Percentiles rank a stretch among this genome's conserved stretches.
Conservation (phyloP, 2,888 invertebrate species). For the Seira ritae region DNA sequence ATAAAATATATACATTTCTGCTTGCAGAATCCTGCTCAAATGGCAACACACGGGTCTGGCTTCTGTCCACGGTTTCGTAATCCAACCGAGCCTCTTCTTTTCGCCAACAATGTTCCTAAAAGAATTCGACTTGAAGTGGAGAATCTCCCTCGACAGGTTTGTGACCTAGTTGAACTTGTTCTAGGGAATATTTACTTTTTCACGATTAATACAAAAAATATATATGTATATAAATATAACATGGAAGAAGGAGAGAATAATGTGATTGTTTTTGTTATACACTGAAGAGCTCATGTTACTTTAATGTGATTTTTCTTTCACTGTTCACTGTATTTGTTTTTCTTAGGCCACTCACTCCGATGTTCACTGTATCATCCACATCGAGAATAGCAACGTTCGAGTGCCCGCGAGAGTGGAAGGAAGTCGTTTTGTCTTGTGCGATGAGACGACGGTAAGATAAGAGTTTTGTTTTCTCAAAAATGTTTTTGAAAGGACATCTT, state of each 20-base stretch:
- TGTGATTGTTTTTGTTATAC: neutral
- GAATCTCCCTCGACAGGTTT: constrained; percentile 86
- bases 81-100: constrained; percentile 84
- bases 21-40: constrained; percentile 79
- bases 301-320: constrained; percentile 19
- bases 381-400: constrained; percentile 92
- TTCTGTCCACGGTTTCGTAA: constrained; percentile 90
- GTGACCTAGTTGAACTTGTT: constrained; percentile 76
- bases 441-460: constrained; percentile 86
- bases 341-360: constrained; percentile 86
- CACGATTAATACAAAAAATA: neutral
- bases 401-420: constrained; percentile 90
- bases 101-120: constrained; percentile 92
- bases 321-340: constrained; percentile 22
- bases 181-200: neutral
- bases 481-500: neutral
- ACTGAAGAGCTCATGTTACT: neutral
- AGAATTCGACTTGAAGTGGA: constrained; percentile 93
- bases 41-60: constrained; percentile 80
- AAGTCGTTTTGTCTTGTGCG: constrained; percentile 89
- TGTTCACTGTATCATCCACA: constrained; percentile 92
- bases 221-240: neutral
- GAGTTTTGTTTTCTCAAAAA: neutral
- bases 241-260: neutral
- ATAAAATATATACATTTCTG: neutral